These are phyloP conservation scores for Hydrolagus affinis DNA, from an alignment of 2,113 vertebrate genomes.

Conservation along the genomic window DNA sequence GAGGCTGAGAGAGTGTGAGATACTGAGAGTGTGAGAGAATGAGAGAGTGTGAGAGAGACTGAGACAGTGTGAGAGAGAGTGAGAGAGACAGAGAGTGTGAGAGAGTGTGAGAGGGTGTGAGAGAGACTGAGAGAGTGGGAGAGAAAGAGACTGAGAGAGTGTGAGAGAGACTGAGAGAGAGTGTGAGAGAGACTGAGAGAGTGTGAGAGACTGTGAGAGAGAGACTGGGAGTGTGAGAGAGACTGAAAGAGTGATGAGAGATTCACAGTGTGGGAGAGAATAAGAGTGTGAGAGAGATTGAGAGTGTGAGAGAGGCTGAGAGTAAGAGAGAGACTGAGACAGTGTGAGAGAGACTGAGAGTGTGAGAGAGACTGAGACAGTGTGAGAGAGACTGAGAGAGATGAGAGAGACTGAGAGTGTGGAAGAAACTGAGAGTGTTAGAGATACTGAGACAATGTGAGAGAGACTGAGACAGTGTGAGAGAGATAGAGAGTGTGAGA, in stretches of 20 bases:
- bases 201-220: neutral
- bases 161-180: neutral
- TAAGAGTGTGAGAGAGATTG: neutral
- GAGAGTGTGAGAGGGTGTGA: neutral
- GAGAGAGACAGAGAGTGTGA: neutral
- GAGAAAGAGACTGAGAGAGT: neutral
- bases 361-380: neutral
- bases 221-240: no score
- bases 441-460: neutral
- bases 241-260: neutral
- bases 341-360: neutral
- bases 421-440: neutral
- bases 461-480: neutral
- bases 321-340: neutral
- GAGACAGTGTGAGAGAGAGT: neutral
- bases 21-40: neutral
- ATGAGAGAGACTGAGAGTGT: neutral
- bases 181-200: neutral
- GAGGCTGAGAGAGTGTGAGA: neutral
- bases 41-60: neutral
- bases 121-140: neutral
- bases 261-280: neutral
- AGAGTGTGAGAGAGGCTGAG: neutral
- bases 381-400: neutral
- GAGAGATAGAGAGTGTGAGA: constrained; percentile 16